Percentiles rank a stretch among this genome's conserved stretches.
These are phyloP conservation scores for Scaptomyza tumidula DNA, from an alignment of 2,888 invertebrate species.

Conservation along the genomic window DNA sequence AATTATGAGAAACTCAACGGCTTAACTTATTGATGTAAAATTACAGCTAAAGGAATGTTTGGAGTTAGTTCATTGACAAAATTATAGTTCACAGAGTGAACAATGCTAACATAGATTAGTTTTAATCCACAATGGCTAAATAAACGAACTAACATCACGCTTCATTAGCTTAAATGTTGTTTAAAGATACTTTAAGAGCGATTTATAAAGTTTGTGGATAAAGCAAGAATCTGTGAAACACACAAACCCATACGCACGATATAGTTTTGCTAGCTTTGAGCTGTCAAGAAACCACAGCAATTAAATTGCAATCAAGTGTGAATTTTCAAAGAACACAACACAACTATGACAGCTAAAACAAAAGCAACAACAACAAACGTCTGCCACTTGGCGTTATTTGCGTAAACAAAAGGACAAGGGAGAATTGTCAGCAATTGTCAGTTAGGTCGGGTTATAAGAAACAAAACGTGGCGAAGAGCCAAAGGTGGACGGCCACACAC, in stretches of 20 bases:
- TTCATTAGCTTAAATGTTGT: not conserved
- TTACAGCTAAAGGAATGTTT: too few species aligned
- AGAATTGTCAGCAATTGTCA: constrained; percentile 53
- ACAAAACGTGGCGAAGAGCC: not conserved
- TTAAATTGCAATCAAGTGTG: constrained; percentile 51
- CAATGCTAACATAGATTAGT: too few species aligned
- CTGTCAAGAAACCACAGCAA: constrained; percentile 30
- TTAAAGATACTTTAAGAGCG: not conserved
- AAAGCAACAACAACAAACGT: constrained; percentile 26
- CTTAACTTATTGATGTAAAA: too few species aligned
- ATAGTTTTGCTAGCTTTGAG: not conserved
- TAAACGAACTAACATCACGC: not conserved
- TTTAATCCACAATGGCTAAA: not conserved
- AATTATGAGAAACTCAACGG: too few species aligned
- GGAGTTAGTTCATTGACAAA: too few species aligned
- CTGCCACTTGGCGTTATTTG: constrained; percentile 60
- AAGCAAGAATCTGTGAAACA: not conserved
- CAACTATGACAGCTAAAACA: constrained; percentile 32
- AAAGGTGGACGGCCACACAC: not conserved
- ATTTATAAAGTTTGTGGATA: not conserved
- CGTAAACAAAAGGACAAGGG: constrained; percentile 59
- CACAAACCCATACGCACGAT: not conserved
- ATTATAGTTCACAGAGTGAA: too few species aligned
- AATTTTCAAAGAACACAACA: constrained; percentile 53
- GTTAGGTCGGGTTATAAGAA: not conserved